Base-by-base conservation (phyloP, 2,888 invertebrate genomes). In the Apoda limacodes region DNA sequence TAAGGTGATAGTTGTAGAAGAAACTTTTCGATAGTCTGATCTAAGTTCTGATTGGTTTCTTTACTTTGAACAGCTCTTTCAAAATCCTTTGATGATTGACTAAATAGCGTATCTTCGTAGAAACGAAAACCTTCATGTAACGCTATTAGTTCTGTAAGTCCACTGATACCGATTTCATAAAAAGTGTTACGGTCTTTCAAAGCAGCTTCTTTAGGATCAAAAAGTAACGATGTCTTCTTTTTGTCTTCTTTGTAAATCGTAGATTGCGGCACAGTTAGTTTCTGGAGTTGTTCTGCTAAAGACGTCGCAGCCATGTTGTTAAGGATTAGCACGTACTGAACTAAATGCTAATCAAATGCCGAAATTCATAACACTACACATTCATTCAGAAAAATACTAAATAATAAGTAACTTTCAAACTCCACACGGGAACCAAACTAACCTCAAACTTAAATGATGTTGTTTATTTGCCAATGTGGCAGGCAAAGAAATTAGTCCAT, bases 131-230 rank as follows among this genome's bases (percentile, higher is more conserved):
- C 70, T 29, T 83, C 71, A 57, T 94, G 89, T 5, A 95, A 69
- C 5, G 84, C 80, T 20, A 87, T 87, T 9, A 99, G 74, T 54
- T 96, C 95, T 38, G 89, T 85, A 0, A 98, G 74, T 0, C 98
- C 98, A 60, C 86, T 89, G 7, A 88, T 49, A 67, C 96, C 98
- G 29, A 97, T 88, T 55, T 93, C 90, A 62, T 88, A 93, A 45
- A 95, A 89, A 0, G 90, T 90, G 42, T 93, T 90, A 28, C 88
- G 85, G 51, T 93, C 92, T 50, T 95, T 87, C 22, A 85, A 85
- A 0, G 95, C 93, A 0, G 97, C 98, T 66, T 96, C 95, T 55
- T 90, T 90, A 0, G 90, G 87, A 52, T 94, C 90, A 61, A 97
- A 98, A 2, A 98, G 71, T 44, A 98, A 83, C 0, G 98, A 97